Evolutionary conservation across 2,797 vertebrate species (phyloP).

Genomic region (Pteronotus mesoamericanus): DNA sequence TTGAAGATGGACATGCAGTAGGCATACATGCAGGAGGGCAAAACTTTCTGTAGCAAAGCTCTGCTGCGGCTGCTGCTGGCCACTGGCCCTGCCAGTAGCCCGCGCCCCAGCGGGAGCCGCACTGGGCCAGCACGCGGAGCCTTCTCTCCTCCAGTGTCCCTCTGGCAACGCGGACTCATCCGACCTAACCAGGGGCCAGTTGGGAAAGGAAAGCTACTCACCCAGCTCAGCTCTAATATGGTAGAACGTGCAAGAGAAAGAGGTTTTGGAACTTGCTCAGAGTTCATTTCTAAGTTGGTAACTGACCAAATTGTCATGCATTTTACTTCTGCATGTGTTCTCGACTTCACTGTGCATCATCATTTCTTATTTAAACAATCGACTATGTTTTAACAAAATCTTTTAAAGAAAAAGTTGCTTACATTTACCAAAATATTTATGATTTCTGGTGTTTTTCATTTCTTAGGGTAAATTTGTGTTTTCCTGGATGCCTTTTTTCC

Average conservation of each 20-base stretch:
- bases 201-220: neutral
- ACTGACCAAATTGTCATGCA: neutral
- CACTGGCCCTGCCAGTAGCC: neutral
- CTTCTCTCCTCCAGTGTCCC: neutral
- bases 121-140: rapidly evolving
- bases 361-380: neutral
- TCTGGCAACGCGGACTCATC: neutral
- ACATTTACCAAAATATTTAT: neutral
- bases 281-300: neutral
- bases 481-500: neutral
- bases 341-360: neutral
- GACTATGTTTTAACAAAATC: neutral
- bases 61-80: neutral
- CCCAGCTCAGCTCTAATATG: neutral
- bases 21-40: rapidly evolving
- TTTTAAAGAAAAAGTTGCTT: neutral
- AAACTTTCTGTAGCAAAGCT: neutral
- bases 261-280: neutral
- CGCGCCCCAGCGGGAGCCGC: too few relatives aligned
- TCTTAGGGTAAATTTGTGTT: neutral
- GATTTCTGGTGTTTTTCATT: neutral
- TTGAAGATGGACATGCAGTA: neutral
- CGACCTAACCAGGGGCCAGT: neutral
- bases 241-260: neutral
- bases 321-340: neutral